These are phyloP conservation scores for Dasysyrphus albostriatus DNA, from an alignment of 2,888 invertebrate species.

Conservation along the genomic window DNA sequence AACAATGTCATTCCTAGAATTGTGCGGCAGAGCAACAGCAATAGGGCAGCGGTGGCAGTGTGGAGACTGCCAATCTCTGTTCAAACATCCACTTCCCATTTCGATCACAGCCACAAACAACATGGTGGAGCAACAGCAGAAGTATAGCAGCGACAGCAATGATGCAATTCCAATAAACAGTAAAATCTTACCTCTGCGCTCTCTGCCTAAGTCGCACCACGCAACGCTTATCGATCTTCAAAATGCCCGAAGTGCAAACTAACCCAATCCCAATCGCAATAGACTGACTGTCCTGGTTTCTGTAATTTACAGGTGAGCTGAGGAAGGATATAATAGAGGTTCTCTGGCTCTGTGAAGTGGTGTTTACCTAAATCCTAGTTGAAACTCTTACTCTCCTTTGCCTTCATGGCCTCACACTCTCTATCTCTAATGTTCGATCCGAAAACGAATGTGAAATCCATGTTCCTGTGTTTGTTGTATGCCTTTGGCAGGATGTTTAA, in stretches of 20 bases:
- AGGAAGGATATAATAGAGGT: slow-evolving; percentile 11
- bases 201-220: background rate
- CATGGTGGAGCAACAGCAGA: background rate
- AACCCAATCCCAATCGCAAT: slow-evolving; percentile 47
- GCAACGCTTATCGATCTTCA: slow-evolving; percentile 22
- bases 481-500: slow-evolving; percentile 60
- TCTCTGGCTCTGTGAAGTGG: background rate
- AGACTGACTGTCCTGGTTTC: slow-evolving; percentile 34
- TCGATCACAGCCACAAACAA: slow-evolving; percentile 56
- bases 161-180: slow-evolving; percentile 53
- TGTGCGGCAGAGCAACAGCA: background rate
- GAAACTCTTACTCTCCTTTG: slow-evolving; percentile 42
- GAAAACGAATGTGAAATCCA: background rate
- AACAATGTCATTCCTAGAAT: background rate
- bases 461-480: slow-evolving; percentile 23
- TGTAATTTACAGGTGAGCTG: slow-evolving; percentile 51
- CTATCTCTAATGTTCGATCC: background rate
- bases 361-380: slow-evolving; percentile 62
- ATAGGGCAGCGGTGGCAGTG: background rate
- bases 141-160: background rate
- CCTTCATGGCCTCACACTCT: background rate
- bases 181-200: slow-evolving; percentile 2
- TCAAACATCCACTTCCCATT: slow-evolving; percentile 56
- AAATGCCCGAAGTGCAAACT: slow-evolving; percentile 64
- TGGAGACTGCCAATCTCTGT: slow-evolving; percentile 36